Percentiles rank a stretch among this genome's conserved stretches.
Conservation (phyloP, 2,113 vertebrate genomes). For the Entomyzon cyanotis region DNA sequence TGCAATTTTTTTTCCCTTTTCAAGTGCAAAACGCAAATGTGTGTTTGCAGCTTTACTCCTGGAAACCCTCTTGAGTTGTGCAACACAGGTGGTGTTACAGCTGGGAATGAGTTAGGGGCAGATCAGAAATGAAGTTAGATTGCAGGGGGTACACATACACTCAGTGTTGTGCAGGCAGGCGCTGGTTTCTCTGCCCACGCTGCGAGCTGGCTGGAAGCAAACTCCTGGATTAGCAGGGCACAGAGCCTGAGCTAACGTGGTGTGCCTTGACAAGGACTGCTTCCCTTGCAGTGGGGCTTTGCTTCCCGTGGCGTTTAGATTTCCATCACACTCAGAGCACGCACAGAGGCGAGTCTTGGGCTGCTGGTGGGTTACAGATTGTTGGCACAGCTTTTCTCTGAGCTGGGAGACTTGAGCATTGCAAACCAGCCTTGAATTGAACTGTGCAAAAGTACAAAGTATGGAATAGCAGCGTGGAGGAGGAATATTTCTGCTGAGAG, state of each 20-base stretch:
- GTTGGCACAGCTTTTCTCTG: not conserved
- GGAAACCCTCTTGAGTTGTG: not conserved
- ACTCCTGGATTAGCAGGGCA: not conserved
- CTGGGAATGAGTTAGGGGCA: not conserved
- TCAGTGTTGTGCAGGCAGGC: not conserved
- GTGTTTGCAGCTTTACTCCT: not conserved
- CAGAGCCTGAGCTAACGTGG: rapidly evolving
- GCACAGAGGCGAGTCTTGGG: not conserved
- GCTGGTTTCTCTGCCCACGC: not conserved
- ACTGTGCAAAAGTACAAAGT: not conserved
- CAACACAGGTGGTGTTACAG: not conserved
- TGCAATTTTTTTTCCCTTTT: not conserved
- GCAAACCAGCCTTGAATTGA: not conserved
- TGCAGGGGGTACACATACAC: not conserved
- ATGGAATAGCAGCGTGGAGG: not conserved
- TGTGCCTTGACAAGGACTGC: not conserved
- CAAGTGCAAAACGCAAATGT: not conserved
- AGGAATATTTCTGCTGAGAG: not conserved
- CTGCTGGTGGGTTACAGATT: rapidly evolving
- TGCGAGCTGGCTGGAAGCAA: not conserved
- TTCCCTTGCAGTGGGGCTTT: not conserved
- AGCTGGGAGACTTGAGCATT: not conserved
- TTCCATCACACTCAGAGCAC: not conserved
- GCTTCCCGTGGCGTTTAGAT: rapidly evolving
- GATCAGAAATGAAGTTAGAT: not conserved